Conservation (phyloP, 2,888 invertebrate species). For the Spisula solida region DNA sequence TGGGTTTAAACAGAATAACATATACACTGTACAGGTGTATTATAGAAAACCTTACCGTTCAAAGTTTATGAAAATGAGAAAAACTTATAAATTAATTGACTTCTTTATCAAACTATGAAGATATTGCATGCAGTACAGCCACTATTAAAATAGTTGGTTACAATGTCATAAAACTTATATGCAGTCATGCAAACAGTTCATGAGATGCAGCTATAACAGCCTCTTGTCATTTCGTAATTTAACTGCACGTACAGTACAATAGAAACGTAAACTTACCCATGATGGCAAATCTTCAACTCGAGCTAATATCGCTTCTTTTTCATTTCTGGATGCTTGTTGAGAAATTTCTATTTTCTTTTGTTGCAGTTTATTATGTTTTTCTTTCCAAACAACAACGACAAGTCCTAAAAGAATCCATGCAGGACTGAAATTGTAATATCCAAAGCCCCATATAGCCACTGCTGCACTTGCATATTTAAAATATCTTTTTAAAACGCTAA, state of each 20-base stretch:
- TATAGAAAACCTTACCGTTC: too few species aligned
- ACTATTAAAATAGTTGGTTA: too few species aligned
- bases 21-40: too few species aligned
- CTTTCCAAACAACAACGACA: slow-evolving; percentile 91
- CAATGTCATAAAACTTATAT: background rate
- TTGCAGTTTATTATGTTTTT: slow-evolving; percentile 89
- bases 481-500: slow-evolving; percentile 81
- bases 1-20: too few species aligned
- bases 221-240: background rate
- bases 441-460: slow-evolving; percentile 84
- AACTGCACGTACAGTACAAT: background rate
- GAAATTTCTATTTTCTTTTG: slow-evolving; percentile 93
- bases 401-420: slow-evolving; percentile 96
- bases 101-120: too few species aligned
- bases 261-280: slow-evolving; percentile 91
- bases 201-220: too few species aligned
- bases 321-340: slow-evolving; percentile 89
- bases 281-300: slow-evolving; percentile 96
- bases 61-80: too few species aligned
- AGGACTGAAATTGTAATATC: slow-evolving; percentile 90
- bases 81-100: too few species aligned
- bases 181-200: background rate
- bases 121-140: too few species aligned
- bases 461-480: slow-evolving; percentile 85
- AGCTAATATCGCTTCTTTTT: slow-evolving; percentile 95